Evolutionary conservation across 1,140 invertebrate genomes (phyloP).

Genomic region (Habropoda laboriosa): DNA sequence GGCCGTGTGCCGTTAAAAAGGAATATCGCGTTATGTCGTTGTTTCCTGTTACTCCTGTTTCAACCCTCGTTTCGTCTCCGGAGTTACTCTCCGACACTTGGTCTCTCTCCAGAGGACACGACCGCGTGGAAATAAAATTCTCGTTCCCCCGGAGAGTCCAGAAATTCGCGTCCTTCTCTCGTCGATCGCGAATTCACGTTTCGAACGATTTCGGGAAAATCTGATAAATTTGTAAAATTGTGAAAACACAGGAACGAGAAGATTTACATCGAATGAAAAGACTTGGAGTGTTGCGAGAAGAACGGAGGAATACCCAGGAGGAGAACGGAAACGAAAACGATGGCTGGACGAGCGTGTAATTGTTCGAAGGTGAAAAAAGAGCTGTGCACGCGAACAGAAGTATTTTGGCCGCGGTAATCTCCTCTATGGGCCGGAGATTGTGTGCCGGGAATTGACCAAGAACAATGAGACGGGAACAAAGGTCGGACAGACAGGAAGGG

Average conservation of each 20-base stretch:
- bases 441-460: slow-evolving; percentile 47
- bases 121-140: slow-evolving; percentile 53
- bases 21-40: slow-evolving; percentile 18
- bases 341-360: background rate
- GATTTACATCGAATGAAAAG: too few species aligned
- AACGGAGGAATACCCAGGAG: too few species aligned
- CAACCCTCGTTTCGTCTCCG: background rate
- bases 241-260: background rate
- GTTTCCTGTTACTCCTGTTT: background rate
- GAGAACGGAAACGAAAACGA: slow-evolving; percentile 12
- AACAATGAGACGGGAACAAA: slow-evolving; percentile 63
- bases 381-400: slow-evolving; percentile 9
- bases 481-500: slow-evolving; percentile 39
- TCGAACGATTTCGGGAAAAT: background rate
- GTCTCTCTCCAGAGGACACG: background rate
- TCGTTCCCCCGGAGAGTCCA: slow-evolving; percentile 15
- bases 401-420: slow-evolving; percentile 40
- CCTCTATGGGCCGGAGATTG: slow-evolving; percentile 29
- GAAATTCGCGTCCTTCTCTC: slow-evolving; percentile 31
- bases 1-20: slow-evolving; percentile 35
- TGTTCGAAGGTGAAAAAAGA: slow-evolving; percentile 36
- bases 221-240: too few species aligned
- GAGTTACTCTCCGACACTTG: background rate
- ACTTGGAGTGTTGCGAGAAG: too few species aligned
- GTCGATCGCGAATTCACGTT: slow-evolving; percentile 29